Conservation (phyloP, 2,888 invertebrate species). For the Troilus luridus region DNA sequence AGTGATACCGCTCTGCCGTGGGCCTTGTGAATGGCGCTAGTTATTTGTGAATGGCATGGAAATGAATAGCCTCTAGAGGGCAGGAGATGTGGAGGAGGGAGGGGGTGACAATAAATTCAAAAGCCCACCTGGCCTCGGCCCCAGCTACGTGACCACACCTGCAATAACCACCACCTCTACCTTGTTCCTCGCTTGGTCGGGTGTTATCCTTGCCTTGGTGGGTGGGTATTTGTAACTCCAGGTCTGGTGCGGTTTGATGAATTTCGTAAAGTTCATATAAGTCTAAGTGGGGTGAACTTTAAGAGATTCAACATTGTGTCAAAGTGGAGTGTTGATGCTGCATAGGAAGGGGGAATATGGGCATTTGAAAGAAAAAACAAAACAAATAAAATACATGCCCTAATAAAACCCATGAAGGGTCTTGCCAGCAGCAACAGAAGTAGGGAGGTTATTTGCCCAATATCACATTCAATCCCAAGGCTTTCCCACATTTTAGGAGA, state of each 20-base stretch:
- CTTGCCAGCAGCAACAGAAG: no score
- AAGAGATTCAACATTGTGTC: no score
- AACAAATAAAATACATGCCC: no score
- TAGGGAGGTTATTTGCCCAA: no score
- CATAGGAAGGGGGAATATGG: no score
- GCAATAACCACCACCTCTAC: neutral
- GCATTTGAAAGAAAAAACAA: no score
- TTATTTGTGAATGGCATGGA: conserved; percentile 40
- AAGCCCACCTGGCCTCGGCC: neutral
- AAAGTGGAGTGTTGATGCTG: no score
- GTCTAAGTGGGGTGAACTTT: no score
- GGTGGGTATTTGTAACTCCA: neutral
- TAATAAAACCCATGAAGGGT: no score
- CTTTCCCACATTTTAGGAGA: no score
- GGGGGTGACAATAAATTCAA: conserved; percentile 25
- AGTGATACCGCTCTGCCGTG: neutral
- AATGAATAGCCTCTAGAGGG: neutral
- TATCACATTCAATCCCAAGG: no score
- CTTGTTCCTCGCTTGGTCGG: neutral
- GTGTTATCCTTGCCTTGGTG: neutral
- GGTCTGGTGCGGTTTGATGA: neutral
- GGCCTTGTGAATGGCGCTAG: neutral
- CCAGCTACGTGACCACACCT: neutral
- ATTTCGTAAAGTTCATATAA: neutral
- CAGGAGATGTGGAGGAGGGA: no score